Evolutionary conservation across 2,888 invertebrate species (phyloP), one percentile per base, ranked within the genome.

Genomic region (Leucophora obtusa): DNA sequence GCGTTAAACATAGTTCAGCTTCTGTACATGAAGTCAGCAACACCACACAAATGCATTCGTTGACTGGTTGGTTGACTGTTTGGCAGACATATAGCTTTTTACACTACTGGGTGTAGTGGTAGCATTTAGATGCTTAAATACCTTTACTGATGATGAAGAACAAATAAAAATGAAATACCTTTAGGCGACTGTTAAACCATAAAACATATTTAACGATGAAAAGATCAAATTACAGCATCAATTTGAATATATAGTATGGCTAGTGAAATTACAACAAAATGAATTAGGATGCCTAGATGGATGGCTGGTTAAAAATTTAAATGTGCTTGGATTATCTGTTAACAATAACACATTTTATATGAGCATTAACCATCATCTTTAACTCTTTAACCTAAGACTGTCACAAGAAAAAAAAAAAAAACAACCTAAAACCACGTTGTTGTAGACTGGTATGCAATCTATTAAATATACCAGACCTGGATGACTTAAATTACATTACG

Each of bases 1-100:
- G 81, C 81, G 81, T 81, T 77, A 81, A 81, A 81, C 77, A 56
- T 66, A 77, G 81, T 81, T 81, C 81, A 77, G 81, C 81, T 81
- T 81, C 81, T 81, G 81, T 51, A 74, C 35, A 24, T 65, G 2
- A 53, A 28, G 35, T 28, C 2, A 17, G 10, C 6, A 51, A 24
- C 15, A 56, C n/a, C 56, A 56, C 14, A 24, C 24, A 56, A 14
- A 28, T 33, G 24, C 56, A 21, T n/a, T 54, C 8, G 14, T 14
- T 11, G 24, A 14, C 5, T 24, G 6, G 38, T 53, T 7, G 21
- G 66, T 54, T 53, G 15, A n/a, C 10, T 51, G 17, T 2, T 38
- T 11, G 8, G 38, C 38, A 38, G 38, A 38, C 11, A 38, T 4
- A 11, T 11, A 38, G 11, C 10, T 38, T 38, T 38, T 38, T 38